A percentile compares a stretch with the other conserved stretches of the same genome.
Conservation (phyloP, 1,140 invertebrate species). For the Gryon sp. region DNA sequence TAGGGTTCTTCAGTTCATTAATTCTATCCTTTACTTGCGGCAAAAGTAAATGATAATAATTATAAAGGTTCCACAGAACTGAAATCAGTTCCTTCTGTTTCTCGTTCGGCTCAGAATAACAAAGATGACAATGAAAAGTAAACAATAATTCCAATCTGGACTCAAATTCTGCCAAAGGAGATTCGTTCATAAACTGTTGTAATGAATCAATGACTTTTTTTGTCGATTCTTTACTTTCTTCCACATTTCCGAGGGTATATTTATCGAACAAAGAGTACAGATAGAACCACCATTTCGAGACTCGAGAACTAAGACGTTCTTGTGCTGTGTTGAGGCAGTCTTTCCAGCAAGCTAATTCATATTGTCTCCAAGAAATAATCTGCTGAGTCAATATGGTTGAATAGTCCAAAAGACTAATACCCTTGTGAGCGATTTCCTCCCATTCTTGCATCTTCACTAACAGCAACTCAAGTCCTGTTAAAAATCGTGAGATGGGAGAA, state of each 20-base stretch:
- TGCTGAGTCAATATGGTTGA: conserved; percentile 86
- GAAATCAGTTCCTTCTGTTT: conserved; percentile 82
- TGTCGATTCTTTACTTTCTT: conserved; percentile 36
- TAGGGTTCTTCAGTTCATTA: conserved; percentile 84
- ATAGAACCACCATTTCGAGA: conserved; percentile 94
- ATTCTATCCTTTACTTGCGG: conserved; percentile 83
- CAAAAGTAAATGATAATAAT: conserved; percentile 91
- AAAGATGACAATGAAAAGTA: conserved; percentile 87
- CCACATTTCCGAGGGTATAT: conserved; percentile 67
- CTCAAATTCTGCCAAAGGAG: conserved; percentile 90
- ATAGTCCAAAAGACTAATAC: conserved; percentile 88
- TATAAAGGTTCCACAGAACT: conserved; percentile 91
- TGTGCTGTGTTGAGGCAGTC: conserved; percentile 85
- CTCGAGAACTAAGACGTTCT: conserved; percentile 82
- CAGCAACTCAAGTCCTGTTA: conserved; percentile 94
- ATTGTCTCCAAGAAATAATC: conserved; percentile 94
- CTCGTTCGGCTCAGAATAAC: conserved; percentile 78
- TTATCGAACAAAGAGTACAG: conserved; percentile 86
- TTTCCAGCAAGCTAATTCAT: conserved; percentile 94
- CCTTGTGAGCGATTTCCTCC: conserved; percentile 93
- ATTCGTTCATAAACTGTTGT: conserved; percentile 91
- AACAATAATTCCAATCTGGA: conserved; percentile 88
- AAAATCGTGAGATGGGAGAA: conserved; percentile 91
- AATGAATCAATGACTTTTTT: conserved; percentile 80
- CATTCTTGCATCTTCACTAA: conserved; percentile 92